These are phyloP conservation scores for Cyprinodon brontotheroides DNA, from an alignment of 2,113 vertebrate species.

Conservation along the genomic window DNA sequence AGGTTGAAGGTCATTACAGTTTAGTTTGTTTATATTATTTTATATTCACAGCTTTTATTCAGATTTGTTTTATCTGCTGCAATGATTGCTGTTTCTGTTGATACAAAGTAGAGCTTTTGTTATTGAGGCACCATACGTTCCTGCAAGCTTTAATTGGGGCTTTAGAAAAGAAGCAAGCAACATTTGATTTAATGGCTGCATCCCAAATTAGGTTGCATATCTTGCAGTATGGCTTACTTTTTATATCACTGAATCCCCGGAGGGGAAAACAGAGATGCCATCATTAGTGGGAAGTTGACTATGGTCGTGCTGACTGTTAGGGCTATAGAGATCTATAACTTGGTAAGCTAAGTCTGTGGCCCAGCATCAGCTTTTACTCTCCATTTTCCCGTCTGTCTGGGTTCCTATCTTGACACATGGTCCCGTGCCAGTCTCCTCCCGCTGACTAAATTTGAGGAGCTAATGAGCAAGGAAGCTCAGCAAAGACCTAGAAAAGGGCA, in stretches of 20 bases:
- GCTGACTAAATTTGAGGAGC: slow-evolving; percentile 61
- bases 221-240: slow-evolving; percentile 57
- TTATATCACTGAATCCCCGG: slow-evolving; percentile 53
- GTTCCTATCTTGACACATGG: slow-evolving; percentile 52
- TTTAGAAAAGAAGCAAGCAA: slow-evolving; percentile 59
- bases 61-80: slow-evolving; percentile 29
- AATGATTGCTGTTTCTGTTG: slow-evolving; percentile 43
- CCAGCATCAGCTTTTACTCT: slow-evolving; percentile 39
- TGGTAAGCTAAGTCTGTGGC: slow-evolving; percentile 53
- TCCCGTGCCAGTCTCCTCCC: slow-evolving; percentile 37
- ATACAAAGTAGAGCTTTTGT: slow-evolving; percentile 67
- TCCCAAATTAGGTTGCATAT: slow-evolving; percentile 52
- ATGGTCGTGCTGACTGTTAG: slow-evolving; percentile 31
- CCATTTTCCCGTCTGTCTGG: slow-evolving; percentile 36
- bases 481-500: slow-evolving; percentile 77
- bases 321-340: slow-evolving; percentile 48
- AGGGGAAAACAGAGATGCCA: slow-evolving; percentile 61
- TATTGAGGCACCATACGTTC: slow-evolving; percentile 50
- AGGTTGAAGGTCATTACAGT: slow-evolving; percentile 18
- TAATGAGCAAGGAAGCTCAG: slow-evolving; percentile 77
- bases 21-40: slow-evolving; percentile 17
- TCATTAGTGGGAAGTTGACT: slow-evolving; percentile 69
- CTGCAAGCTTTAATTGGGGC: slow-evolving; percentile 61
- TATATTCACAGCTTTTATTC: slow-evolving; percentile 32
- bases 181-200: slow-evolving; percentile 65